Evolutionary conservation across 2,113 vertebrate genomes (phyloP).

Genomic region (Panthera leo): DNA sequence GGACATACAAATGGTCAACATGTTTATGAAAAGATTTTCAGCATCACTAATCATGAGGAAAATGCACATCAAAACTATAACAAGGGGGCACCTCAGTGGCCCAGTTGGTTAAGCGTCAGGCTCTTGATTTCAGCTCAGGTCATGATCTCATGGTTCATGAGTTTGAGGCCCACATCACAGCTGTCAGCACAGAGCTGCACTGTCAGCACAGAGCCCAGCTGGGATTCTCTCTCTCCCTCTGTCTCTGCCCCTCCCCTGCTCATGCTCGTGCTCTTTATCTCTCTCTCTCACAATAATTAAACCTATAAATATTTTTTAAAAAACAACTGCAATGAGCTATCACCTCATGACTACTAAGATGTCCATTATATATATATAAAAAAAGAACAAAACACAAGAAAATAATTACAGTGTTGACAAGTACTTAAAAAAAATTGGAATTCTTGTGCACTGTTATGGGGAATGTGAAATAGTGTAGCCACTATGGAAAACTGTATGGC

Average conservation of each 20-base stretch:
- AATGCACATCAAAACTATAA: background rate
- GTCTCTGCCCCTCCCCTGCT: too few relatives aligned
- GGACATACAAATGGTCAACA: background rate
- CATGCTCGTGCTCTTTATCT: too few relatives aligned
- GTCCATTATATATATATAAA: background rate
- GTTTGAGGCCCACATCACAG: too few relatives aligned
- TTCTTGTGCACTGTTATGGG: background rate
- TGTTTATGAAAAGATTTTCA: background rate
- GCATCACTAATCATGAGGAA: background rate
- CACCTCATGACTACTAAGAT: background rate
- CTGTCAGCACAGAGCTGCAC: too few relatives aligned
- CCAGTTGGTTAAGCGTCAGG: too few relatives aligned
- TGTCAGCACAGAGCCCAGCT: too few relatives aligned
- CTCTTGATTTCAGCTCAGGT: too few relatives aligned
- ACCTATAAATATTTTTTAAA: too few relatives aligned
- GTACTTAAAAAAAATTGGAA: background rate
- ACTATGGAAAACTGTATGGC: background rate
- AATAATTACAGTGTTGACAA: background rate
- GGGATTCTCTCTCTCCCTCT: too few relatives aligned
- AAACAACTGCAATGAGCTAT: background rate
- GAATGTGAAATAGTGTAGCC: background rate
- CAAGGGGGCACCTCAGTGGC: background rate
- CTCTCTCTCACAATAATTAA: too few relatives aligned
- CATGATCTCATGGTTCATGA: too few relatives aligned
- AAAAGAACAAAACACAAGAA: background rate